Evolutionary conservation across 2,113 vertebrate species (phyloP).

Genomic region (Equus quagga): DNA sequence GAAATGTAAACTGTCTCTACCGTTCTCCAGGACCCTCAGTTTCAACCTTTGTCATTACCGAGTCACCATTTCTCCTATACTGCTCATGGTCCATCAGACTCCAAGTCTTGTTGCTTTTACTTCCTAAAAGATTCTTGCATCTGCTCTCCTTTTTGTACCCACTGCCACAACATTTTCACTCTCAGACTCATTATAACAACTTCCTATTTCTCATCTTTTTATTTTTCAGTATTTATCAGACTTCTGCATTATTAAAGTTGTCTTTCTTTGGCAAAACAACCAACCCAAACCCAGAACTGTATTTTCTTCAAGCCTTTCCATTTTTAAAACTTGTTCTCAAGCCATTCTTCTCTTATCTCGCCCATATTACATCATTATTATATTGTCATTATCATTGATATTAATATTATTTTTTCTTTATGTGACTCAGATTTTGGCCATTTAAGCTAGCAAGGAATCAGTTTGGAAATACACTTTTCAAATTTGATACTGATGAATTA

Average conservation of each 20-base stretch:
- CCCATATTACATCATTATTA: not conserved
- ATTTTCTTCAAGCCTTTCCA: conserved; percentile 18
- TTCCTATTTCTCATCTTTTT: not conserved
- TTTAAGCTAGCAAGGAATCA: not conserved
- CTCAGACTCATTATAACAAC: not conserved
- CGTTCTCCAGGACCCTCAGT: not conserved
- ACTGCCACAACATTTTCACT: not conserved
- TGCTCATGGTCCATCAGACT: not conserved
- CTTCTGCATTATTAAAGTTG: not conserved
- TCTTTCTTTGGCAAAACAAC: conserved; percentile 18
- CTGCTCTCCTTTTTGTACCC: not conserved
- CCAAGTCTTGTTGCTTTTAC: not conserved
- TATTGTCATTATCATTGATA: not conserved
- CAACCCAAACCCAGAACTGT: not conserved
- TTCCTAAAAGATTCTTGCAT: not conserved
- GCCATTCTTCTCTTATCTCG: not conserved
- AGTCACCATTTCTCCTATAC: not conserved
- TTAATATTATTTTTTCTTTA: not conserved
- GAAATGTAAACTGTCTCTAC: not conserved
- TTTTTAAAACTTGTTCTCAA: conserved; percentile 21
- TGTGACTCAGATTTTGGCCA: not conserved
- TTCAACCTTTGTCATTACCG: not conserved
- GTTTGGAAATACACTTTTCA: conserved; percentile 23
- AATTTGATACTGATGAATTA: conserved; percentile 43
- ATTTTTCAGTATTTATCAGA: not conserved